Percentiles rank a stretch among this genome's conserved stretches.
These are phyloP conservation scores for Ectobius pallidus DNA, from an alignment of 2,888 invertebrate genomes.

Conservation along the genomic window DNA sequence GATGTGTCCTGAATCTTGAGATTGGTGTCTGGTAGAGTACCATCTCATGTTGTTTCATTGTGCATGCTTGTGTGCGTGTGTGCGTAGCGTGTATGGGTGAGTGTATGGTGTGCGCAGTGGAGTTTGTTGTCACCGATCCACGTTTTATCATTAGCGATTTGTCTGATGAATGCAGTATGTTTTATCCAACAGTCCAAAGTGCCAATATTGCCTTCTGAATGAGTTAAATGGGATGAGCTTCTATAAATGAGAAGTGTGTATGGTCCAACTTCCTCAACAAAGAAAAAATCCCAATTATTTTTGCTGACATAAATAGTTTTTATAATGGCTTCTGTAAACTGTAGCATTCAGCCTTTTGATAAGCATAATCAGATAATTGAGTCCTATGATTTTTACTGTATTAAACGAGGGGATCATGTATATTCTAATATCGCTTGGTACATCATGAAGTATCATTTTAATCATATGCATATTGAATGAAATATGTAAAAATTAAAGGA, in stretches of 20 bases:
- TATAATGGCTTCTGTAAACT: slow-evolving; percentile 35
- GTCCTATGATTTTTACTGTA: slow-evolving; percentile 21
- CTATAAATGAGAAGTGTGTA: slow-evolving; percentile 17
- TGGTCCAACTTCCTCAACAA: slow-evolving; percentile 33
- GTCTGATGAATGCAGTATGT: slow-evolving; percentile 9
- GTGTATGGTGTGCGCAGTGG: slow-evolving; percentile 3
- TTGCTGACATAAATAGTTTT: slow-evolving; percentile 35
- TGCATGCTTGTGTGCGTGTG: not conserved
- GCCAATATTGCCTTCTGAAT: slow-evolving; percentile 43
- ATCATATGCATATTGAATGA: slow-evolving; percentile 10
- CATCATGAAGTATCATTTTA: slow-evolving; percentile 30
- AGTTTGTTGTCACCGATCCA: not conserved
- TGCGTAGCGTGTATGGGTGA: not conserved
- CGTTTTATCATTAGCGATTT: slow-evolving; percentile 3
- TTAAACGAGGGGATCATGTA: slow-evolving; percentile 33
- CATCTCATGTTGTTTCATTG: not conserved
- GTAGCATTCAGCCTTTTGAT: slow-evolving; percentile 35
- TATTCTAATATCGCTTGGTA: slow-evolving; percentile 36
- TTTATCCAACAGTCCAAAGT: slow-evolving; percentile 41
- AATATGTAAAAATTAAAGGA: slow-evolving; percentile 4
- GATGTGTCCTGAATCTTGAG: not conserved
- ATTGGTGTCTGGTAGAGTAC: not conserved
- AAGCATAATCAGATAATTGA: slow-evolving; percentile 26
- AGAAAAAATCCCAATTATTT: slow-evolving; percentile 34
- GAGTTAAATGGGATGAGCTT: slow-evolving; percentile 18